Evolutionary conservation across 2,797 vertebrate species (phyloP).

Genomic region (Tolypeutes matacus): DNA sequence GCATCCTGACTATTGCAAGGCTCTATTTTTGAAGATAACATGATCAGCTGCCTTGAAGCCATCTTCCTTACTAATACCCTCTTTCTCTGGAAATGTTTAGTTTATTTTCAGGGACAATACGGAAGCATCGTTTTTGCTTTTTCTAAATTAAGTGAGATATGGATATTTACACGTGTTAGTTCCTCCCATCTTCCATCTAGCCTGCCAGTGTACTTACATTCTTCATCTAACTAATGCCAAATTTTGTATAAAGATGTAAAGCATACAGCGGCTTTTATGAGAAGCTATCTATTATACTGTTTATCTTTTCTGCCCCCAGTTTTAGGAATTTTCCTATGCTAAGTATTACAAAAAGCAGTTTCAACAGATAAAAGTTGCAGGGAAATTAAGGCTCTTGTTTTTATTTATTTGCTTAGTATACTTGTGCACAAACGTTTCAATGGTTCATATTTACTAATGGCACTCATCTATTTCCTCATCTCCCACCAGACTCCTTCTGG

Average conservation of each 20-base stretch:
- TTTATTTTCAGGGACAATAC: background rate
- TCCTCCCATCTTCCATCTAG: background rate
- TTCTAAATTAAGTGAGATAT: background rate
- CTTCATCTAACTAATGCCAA: background rate
- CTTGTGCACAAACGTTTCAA: background rate
- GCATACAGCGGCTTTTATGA: background rate
- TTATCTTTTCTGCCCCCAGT: background rate
- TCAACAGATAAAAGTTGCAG: background rate
- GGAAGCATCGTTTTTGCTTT: background rate
- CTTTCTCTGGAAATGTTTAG: background rate
- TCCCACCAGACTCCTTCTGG: background rate
- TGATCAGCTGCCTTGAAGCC: background rate
- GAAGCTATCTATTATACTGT: background rate
- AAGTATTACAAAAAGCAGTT: background rate
- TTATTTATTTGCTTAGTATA: background rate
- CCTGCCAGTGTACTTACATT: background rate
- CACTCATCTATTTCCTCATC: background rate
- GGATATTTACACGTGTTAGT: background rate
- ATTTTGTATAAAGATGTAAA: constrained; percentile 37
- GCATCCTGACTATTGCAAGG: background rate
- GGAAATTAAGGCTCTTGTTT: background rate
- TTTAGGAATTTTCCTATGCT: background rate
- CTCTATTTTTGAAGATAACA: constrained; percentile 7
- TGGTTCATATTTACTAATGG: background rate
- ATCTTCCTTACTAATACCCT: background rate